These are phyloP conservation scores for Novumbra hubbsi DNA, from an alignment of 2,797 vertebrate species.

Conservation along the genomic window DNA sequence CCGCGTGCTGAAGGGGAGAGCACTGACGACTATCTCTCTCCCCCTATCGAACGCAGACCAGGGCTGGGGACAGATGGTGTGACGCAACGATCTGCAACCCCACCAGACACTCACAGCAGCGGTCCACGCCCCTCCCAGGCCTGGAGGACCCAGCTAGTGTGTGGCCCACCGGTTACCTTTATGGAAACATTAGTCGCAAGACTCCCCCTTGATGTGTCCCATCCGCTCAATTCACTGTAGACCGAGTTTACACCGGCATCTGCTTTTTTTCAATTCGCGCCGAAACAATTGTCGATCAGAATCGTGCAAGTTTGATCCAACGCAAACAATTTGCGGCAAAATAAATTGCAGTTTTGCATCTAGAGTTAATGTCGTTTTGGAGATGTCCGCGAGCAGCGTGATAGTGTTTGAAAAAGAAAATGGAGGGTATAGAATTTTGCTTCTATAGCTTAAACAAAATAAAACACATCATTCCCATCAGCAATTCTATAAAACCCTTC, in stretches of 20 bases:
- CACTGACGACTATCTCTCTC: neutral
- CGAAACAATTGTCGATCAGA: no score
- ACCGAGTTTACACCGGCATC: no score
- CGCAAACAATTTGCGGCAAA: no score
- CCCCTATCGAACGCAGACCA: constrained; percentile 20
- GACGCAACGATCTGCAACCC: constrained; percentile 56
- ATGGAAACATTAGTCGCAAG: neutral
- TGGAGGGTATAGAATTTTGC: neutral
- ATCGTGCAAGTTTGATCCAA: no score
- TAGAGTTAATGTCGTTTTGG: neutral
- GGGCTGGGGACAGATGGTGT: constrained; percentile 67
- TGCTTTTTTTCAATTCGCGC: no score
- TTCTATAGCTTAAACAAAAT: neutral
- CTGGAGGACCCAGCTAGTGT: constrained; percentile 2
- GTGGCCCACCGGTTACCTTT: neutral
- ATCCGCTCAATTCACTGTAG: no score
- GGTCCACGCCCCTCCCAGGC: constrained; percentile 27
- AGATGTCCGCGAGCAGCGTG: neutral
- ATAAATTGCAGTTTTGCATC: neutral
- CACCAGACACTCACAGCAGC: constrained; percentile 75
- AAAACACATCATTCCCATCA: neutral
- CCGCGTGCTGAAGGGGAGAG: neutral
- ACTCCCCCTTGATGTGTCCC: neutral
- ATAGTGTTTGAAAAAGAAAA: neutral
- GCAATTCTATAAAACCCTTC: neutral